A percentile compares a stretch with the other conserved stretches of the same genome.
Evolutionary conservation across 1,140 invertebrate genomes (phyloP).

Genomic region (Listronotus oregonensis): DNA sequence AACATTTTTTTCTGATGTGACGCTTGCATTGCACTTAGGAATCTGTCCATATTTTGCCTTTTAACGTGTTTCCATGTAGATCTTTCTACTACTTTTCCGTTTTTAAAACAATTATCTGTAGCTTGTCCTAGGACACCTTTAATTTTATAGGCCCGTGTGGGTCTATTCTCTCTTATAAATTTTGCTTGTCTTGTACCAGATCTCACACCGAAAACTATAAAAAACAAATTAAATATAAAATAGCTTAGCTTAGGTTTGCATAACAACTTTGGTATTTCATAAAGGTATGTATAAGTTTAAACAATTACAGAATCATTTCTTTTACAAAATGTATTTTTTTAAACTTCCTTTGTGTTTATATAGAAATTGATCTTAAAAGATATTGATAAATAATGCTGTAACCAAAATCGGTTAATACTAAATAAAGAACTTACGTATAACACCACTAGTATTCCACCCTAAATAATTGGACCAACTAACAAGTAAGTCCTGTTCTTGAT

Average conservation of each 20-base stretch:
- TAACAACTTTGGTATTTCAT: no score
- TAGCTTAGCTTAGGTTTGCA: no score
- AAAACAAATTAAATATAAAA: not conserved
- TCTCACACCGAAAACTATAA: conserved; percentile 74
- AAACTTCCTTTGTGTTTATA: no score
- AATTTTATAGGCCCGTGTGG: conserved; percentile 73
- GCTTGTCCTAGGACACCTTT: conserved; percentile 78
- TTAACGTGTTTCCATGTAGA: conserved; percentile 73
- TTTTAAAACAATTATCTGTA: conserved; percentile 74
- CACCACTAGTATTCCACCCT: conserved; percentile 68
- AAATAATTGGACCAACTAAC: conserved; percentile 63
- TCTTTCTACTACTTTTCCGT: conserved; percentile 74
- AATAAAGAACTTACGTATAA: conserved; percentile 71
- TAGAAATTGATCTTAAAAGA: no score
- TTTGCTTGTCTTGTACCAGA: conserved; percentile 62
- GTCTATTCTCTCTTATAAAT: conserved; percentile 61
- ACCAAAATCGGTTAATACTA: no score
- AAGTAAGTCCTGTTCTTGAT: conserved; percentile 68
- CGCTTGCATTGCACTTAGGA: conserved; percentile 78
- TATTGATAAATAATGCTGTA: no score
- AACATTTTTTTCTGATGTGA: conserved; percentile 83
- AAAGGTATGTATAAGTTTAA: no score
- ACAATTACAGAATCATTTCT: no score
- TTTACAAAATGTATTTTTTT: no score
- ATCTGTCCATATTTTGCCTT: conserved; percentile 67